Evolutionary conservation across 2,113 vertebrate species (phyloP).

Genomic region (Aptenodytes patagonicus): DNA sequence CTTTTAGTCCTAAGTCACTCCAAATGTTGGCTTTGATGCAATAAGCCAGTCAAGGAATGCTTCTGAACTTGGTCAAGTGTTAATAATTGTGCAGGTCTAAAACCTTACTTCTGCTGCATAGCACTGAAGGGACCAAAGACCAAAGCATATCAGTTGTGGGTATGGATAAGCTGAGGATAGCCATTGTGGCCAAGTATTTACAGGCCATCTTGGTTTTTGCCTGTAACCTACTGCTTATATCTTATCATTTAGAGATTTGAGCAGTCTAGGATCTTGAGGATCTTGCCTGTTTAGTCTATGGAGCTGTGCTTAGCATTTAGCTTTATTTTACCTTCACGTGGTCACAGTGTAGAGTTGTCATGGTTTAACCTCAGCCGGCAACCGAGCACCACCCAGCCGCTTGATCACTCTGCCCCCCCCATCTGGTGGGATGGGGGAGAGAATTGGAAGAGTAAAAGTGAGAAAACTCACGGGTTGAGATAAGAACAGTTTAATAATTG

Average conservation of each 20-base stretch:
- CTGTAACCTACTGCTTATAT: accelerated
- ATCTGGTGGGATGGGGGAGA: no score
- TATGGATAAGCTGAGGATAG: neutral
- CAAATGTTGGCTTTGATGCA: neutral
- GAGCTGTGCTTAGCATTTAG: neutral
- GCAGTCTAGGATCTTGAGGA: neutral
- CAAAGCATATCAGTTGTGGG: accelerated
- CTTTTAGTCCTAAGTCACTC: neutral
- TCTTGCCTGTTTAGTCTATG: neutral
- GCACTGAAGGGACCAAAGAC: neutral
- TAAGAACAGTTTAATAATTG: no score
- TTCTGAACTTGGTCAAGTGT: neutral
- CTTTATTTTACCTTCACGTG: neutral
- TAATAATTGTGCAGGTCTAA: neutral
- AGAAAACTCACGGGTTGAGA: no score
- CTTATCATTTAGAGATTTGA: neutral
- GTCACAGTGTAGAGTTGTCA: neutral
- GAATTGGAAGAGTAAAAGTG: no score
- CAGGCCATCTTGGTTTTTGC: neutral
- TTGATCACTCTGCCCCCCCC: no score
- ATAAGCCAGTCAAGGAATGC: no score
- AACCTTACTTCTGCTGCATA: neutral
- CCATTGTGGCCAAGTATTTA: no score
- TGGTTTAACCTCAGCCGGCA: no score
- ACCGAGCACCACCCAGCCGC: no score